A percentile compares a stretch with the other conserved stretches of the same genome.
These are phyloP conservation scores for Sciaenops ocellatus DNA, from an alignment of 2,797 vertebrate species.

Conservation along the genomic window DNA sequence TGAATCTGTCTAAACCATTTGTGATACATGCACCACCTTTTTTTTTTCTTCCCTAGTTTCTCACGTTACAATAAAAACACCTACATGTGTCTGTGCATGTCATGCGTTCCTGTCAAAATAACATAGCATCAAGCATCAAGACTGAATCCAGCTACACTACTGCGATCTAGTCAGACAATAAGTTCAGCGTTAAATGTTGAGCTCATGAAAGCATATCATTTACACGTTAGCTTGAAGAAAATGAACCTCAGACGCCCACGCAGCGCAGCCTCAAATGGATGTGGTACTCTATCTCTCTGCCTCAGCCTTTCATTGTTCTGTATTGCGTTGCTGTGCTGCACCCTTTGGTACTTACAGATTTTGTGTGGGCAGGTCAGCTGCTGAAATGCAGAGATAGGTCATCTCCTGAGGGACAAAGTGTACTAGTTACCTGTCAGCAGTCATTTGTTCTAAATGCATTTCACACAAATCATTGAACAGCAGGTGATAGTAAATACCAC, in stretches of 20 bases:
- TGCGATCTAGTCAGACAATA: constrained; percentile 28
- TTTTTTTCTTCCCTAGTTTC: background rate
- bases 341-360: constrained; percentile 92
- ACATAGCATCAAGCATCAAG: background rate
- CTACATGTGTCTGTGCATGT: background rate
- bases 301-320: constrained; percentile 49
- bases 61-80: constrained; percentile 9
- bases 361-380: constrained; percentile 94
- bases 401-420: constrained; percentile 88
- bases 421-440: constrained; percentile 52
- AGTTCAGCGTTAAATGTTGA: constrained; percentile 45
- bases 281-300: constrained; percentile 33
- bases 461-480: constrained; percentile 15
- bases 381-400: constrained; percentile 97
- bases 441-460: constrained; percentile 25
- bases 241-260: constrained; percentile 71
- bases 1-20: constrained; percentile 21
- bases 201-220: constrained; percentile 65
- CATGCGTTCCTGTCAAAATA: background rate
- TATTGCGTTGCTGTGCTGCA: constrained; percentile 44
- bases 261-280: constrained; percentile 52
- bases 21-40: background rate
- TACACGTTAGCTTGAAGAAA: constrained; percentile 60
- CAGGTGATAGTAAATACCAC: constrained; percentile 1
- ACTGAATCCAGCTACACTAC: constrained; percentile 10